Percentiles rank a stretch among this genome's conserved stretches.
Evolutionary conservation across 2,888 invertebrate genomes (phyloP).

Genomic region (Nomada ruficornis): DNA sequence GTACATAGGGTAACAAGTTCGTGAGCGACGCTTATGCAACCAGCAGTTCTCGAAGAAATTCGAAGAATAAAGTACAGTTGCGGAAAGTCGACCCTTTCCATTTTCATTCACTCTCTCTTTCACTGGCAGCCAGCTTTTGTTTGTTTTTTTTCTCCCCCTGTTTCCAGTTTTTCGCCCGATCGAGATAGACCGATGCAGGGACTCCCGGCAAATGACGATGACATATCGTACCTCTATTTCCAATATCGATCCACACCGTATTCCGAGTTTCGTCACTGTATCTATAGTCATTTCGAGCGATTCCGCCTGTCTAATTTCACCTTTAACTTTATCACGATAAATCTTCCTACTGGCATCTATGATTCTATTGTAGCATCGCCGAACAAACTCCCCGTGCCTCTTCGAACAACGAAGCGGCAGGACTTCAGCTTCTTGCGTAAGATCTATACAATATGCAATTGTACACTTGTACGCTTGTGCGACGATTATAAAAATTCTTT

Average conservation of each 20-base stretch:
- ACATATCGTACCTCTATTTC: neutral
- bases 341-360: too few relatives aligned
- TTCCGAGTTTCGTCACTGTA: neutral
- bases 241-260: neutral
- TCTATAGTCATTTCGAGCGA: neutral
- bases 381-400: too few relatives aligned
- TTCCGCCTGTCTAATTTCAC: neutral
- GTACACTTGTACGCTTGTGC: too few relatives aligned
- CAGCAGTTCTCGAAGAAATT: constrained; percentile 57
- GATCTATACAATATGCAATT: too few relatives aligned
- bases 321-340: neutral
- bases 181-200: neutral
- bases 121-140: constrained; percentile 9
- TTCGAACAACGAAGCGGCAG: too few relatives aligned
- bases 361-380: too few relatives aligned
- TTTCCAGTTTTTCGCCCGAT: constrained; percentile 10
- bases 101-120: constrained; percentile 61
- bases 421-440: too few relatives aligned
- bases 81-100: constrained; percentile 50
- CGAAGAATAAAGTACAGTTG: constrained; percentile 54
- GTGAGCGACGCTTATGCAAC: constrained; percentile 59
- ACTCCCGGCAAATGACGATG: neutral
- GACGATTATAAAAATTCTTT: too few relatives aligned
- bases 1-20: constrained; percentile 64
- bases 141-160: neutral